These are phyloP conservation scores for Epizoanthus ramosus DNA, from an alignment of 92 coral and sea anemone species.

Conservation along the genomic window DNA sequence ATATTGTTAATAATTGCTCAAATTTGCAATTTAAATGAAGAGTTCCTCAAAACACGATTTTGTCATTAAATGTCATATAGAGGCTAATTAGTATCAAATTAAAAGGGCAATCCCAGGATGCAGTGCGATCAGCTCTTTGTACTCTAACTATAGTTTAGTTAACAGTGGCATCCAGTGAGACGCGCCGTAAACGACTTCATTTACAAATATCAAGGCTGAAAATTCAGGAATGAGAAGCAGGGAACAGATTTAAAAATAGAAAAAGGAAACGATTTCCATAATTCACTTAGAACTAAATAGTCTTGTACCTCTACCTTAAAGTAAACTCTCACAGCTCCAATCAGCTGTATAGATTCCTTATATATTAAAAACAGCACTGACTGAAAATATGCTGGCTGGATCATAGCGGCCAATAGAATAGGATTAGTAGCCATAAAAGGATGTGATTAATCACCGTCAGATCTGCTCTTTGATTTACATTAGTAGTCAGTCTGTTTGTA, in stretches of 20 bases:
- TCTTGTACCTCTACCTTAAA: neutral
- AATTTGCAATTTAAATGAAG: constrained; percentile 43
- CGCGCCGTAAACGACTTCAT: neutral
- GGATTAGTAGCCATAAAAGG: no score
- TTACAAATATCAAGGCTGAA: no score
- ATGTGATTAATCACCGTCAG: no score
- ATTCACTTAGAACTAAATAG: neutral
- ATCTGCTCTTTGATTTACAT: no score
- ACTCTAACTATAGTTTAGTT: neutral
- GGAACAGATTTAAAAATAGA: neutral
- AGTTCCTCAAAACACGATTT: constrained; percentile 3
- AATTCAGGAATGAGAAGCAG: neutral
- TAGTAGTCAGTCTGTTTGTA: no score
- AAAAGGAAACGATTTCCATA: neutral
- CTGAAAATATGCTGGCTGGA: no score
- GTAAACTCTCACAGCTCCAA: no score
- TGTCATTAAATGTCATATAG: neutral
- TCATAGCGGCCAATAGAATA: no score
- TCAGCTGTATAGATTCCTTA: no score
- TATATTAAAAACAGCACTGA: no score
- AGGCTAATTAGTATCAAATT: constrained; percentile 18
- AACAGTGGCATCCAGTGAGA: neutral
- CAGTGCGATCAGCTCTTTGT: neutral
- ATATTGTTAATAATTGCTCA: constrained; percentile 13
- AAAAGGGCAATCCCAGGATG: neutral